phyloP scores from a whole-genome alignment of 2,797 vertebrate species.

The Paratrypauchen microcephalus region DNA sequence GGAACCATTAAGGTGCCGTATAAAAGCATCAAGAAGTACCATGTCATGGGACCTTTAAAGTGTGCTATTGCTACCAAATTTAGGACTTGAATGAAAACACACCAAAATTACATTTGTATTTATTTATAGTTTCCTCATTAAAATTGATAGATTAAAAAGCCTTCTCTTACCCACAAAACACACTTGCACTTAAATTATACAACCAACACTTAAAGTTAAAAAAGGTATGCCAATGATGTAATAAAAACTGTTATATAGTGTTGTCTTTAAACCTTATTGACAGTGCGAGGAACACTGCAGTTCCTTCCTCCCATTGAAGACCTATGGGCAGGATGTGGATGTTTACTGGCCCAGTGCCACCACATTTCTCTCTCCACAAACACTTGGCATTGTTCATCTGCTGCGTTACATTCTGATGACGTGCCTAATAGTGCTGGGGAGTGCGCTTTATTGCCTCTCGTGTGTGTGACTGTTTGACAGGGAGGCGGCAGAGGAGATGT shows the following conservation, averaged over 20 bases:
- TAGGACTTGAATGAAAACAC: background rate
- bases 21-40: no score
- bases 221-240: background rate
- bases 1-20: no score
- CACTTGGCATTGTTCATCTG: slow-evolving; percentile 62
- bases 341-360: slow-evolving; percentile 61
- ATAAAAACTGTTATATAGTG: slow-evolving; percentile 6
- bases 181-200: background rate
- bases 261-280: slow-evolving; percentile 11
- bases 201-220: background rate
- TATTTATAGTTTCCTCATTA: background rate
- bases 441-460: slow-evolving; percentile 27
- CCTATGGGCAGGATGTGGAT: slow-evolving; percentile 67
- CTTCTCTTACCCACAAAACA: background rate
- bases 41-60: no score
- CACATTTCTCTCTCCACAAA: slow-evolving; percentile 59
- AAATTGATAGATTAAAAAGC: background rate
- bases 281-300: slow-evolving; percentile 40
- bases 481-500: slow-evolving; percentile 17
- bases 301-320: slow-evolving; percentile 65
- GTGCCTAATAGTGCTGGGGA: slow-evolving; percentile 20
- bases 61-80: background rate
- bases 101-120: background rate
- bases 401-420: slow-evolving; percentile 51
- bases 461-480: slow-evolving; percentile 2